Evolutionary conservation across 2,113 vertebrate species (phyloP).

Genomic region (Dasyprocta punctata): DNA sequence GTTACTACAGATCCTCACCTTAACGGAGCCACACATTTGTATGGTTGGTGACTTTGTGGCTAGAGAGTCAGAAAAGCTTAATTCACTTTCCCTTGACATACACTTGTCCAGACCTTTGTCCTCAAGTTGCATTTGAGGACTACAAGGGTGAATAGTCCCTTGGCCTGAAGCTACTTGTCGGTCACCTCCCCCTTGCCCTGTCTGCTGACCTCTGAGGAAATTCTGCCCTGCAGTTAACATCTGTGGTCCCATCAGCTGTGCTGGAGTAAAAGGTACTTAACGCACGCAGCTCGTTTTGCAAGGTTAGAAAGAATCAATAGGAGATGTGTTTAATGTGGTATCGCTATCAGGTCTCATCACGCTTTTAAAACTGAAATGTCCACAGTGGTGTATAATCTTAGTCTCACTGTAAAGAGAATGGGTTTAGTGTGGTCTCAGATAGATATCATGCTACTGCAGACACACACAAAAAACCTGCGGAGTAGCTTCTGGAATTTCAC

Average conservation of each 20-base stretch:
- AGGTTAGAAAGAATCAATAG: conserved; percentile 90
- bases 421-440: not conserved
- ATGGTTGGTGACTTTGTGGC: fast-evolving
- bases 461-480: not conserved
- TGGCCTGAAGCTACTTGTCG: conserved; percentile 73
- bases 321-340: conserved; percentile 89
- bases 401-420: conserved; percentile 76
- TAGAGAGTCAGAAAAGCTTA: fast-evolving
- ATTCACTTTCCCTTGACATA: conserved; percentile 10
- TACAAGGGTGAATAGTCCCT: conserved; percentile 61
- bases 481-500: conserved; percentile 50
- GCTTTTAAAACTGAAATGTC: conserved; percentile 85
- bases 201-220: conserved; percentile 85
- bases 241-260: conserved; percentile 83
- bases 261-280: conserved; percentile 89
- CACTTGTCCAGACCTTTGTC: not conserved
- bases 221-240: conserved; percentile 86
- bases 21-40: fast-evolving
- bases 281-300: conserved; percentile 83
- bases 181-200: conserved; percentile 81
- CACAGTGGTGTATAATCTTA: conserved; percentile 79
- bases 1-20: not conserved
- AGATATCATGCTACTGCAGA: not conserved
- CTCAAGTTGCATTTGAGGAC: conserved; percentile 65
- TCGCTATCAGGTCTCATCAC: conserved; percentile 86